Evolutionary conservation across 2,888 invertebrate species (phyloP).

Genomic region (Drosophila acutilabella): DNA sequence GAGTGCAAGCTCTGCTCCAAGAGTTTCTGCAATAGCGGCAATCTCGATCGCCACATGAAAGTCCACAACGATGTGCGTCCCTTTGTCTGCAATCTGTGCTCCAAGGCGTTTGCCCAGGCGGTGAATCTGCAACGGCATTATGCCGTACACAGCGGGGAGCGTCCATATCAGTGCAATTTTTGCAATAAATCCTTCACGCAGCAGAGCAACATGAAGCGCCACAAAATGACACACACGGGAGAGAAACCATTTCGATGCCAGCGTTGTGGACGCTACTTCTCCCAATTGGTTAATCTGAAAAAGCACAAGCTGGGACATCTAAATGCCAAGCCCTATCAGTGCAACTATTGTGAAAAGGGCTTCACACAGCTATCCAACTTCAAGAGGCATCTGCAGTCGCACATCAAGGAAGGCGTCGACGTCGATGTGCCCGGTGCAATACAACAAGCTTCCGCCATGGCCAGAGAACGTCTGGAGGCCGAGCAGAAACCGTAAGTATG

Average conservation of each 20-base stretch:
- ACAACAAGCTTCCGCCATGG: slow-evolving; percentile 75
- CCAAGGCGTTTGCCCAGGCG: slow-evolving; percentile 84
- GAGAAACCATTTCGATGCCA: slow-evolving; percentile 85
- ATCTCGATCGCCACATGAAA: slow-evolving; percentile 84
- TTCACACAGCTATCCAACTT: slow-evolving; percentile 84
- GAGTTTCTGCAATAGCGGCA: slow-evolving; percentile 84
- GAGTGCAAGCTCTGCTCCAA: slow-evolving; percentile 84
- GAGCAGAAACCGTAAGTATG: slow-evolving; percentile 64
- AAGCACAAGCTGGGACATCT: slow-evolving; percentile 84
- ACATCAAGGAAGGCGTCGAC: slow-evolving; percentile 80
- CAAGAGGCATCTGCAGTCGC: slow-evolving; percentile 82
- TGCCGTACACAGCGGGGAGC: slow-evolving; percentile 84
- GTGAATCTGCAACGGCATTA: slow-evolving; percentile 84
- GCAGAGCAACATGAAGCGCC: slow-evolving; percentile 84
- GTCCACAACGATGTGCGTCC: slow-evolving; percentile 85
- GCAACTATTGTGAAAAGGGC: slow-evolving; percentile 83
- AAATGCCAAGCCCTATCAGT: slow-evolving; percentile 83
- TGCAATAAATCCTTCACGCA: slow-evolving; percentile 84
- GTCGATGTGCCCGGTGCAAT: slow-evolving; percentile 76
- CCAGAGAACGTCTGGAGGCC: slow-evolving; percentile 81
- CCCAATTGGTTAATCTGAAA: slow-evolving; percentile 84
- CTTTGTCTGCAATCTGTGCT: slow-evolving; percentile 82
- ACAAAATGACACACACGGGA: slow-evolving; percentile 84
- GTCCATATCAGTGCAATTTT: slow-evolving; percentile 83
- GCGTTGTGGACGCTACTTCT: slow-evolving; percentile 84